Base-by-base conservation (phyloP, 2,113 vertebrate species). In the Cyprinodon variegatus region DNA sequence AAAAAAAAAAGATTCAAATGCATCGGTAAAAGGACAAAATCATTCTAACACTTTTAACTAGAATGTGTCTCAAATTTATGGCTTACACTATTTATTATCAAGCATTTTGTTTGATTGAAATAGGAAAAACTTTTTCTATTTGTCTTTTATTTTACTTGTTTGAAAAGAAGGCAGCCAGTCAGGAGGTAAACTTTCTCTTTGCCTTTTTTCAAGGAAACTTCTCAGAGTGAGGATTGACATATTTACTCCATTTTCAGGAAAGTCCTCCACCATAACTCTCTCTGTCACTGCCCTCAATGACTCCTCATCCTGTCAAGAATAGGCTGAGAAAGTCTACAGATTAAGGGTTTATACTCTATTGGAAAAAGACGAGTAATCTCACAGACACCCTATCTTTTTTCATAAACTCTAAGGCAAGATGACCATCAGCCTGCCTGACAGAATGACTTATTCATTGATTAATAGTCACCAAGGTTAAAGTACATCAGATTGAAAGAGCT, bases 251-350 rank as follows among this genome's bases (percentile, higher is more conserved):
- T 62, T 71, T 75, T 61, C 61, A 17, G 70, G 70, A 68, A 71
- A 82, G 71, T 83, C 83, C 74, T 81, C 79, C 75, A 46, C 60
- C 77, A 29, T 69, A 46, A 65, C 72, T 70, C 69, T 60, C 71
- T 71, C 77, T 73, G 48, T 74, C 65, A 57, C 71, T 69, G 74
- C 72, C 76, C 64, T 82, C 57, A 80, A 85, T 71, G 13, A 63
- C 82, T 79, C 74, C 85, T 84, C 84, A 80, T 86, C 79, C 84
- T 81, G 81, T 71, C 67, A 70, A 86, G 79, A 86, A 85, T 48
- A 78, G 75, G 57, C 66, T 0, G 45, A 70, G 74, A 84, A 71
- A 82, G 79, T 68, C 65, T 20, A 67, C 72, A 89, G 87, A 90
- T 90, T 89, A 88, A 75, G 22, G 22, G 69, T 61, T 89, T 83